Conservation (phyloP, 2,113 vertebrate species). For the Ammodytes marinus region DNA sequence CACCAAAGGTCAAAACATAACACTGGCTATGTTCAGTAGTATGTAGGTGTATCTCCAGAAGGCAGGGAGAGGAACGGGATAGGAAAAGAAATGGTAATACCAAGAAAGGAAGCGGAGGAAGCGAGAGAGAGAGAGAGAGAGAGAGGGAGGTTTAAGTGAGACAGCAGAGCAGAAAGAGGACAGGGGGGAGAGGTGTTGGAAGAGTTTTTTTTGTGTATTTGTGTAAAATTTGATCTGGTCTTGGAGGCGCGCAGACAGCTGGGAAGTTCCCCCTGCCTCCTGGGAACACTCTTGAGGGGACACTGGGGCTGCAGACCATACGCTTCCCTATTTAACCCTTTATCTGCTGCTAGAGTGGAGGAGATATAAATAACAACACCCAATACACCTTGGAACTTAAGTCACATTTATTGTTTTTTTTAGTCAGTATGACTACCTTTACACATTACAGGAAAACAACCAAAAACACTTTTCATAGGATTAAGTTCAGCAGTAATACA, state of each 20-base stretch:
- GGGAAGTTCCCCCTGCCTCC: constrained; percentile 76
- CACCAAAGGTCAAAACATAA: constrained; percentile 65
- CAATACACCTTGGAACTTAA: constrained; percentile 70
- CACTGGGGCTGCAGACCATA: constrained; percentile 43
- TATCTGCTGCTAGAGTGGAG: neutral
- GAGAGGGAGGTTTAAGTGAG: constrained; percentile 40
- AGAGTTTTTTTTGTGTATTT: constrained; percentile 70
- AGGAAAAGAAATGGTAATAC: constrained; percentile 23
- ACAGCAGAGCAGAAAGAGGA: constrained; percentile 40
- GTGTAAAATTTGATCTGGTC: constrained; percentile 78
- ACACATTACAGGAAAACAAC: constrained; percentile 88
- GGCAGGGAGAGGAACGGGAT: constrained; percentile 17
- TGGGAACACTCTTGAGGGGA: constrained; percentile 63
- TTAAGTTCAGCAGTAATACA: constrained; percentile 83
- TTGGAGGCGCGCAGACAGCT: constrained; percentile 73
- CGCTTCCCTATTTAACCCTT: constrained; percentile 66
- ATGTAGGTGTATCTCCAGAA: constrained; percentile 59
- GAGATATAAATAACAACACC: constrained; percentile 57
- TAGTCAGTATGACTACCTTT: constrained; percentile 92
- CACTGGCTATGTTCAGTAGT: constrained; percentile 40
- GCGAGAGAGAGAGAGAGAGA: constrained; percentile 3
- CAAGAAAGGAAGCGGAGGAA: constrained; percentile 6
- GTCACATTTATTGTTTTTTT: constrained; percentile 91
- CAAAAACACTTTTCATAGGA: constrained; percentile 76
- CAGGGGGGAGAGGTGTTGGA: constrained; percentile 17